Conservation (phyloP, 53 echinoderm and acorn worm species). For the Apostichopus leukothele region DNA sequence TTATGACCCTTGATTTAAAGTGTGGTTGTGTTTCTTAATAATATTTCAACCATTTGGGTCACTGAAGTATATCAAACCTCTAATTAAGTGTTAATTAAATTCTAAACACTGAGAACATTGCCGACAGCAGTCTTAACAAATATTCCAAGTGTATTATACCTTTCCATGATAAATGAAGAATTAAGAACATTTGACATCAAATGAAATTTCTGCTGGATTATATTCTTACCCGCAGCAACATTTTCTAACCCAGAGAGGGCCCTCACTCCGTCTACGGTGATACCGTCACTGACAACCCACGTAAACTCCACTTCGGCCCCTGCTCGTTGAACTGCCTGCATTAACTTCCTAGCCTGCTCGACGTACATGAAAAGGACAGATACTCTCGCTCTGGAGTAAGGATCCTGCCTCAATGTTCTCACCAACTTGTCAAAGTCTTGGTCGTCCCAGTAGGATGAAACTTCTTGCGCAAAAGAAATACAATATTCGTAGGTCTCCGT, state of each 20-base stretch:
- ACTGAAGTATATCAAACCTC: too few species aligned
- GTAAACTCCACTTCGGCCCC: slow-evolving; percentile 53
- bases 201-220: too few species aligned
- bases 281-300: slow-evolving; percentile 84
- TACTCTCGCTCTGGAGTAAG: slow-evolving; percentile 62
- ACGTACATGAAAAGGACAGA: slow-evolving; percentile 80
- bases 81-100: too few species aligned
- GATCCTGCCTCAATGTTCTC: slow-evolving; percentile 52
- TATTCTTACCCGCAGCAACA: slow-evolving; percentile 60
- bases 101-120: too few species aligned
- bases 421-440: slow-evolving; percentile 23
- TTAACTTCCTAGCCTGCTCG: slow-evolving; percentile 46
- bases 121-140: too few species aligned
- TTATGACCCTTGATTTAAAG: too few species aligned
- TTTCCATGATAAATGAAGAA: too few species aligned
- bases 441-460: slow-evolving; percentile 21
- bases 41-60: too few species aligned
- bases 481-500: slow-evolving; percentile 13
- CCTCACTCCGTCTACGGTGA: slow-evolving; percentile 61
- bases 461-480: slow-evolving; percentile 31
- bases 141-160: too few species aligned
- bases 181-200: too few species aligned
- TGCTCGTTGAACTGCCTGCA: slow-evolving; percentile 17
- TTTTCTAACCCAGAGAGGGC: slow-evolving; percentile 51
- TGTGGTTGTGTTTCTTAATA: too few species aligned